phyloP scores from a whole-genome alignment of 2,113 vertebrate genomes.

The Eptesicus fuscus region DNA sequence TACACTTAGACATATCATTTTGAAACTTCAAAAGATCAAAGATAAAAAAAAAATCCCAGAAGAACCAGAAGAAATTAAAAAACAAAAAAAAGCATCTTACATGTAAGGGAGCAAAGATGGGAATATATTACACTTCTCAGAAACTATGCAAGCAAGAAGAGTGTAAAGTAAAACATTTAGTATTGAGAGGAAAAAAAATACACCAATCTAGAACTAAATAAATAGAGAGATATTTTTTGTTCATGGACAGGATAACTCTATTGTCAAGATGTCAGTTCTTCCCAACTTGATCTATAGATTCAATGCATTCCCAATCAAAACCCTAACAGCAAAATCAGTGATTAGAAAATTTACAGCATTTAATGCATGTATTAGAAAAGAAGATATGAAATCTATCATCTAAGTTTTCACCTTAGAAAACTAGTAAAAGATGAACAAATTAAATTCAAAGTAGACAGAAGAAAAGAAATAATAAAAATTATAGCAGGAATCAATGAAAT shows the following conservation, averaged over 20 bases:
- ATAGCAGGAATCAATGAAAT: neutral
- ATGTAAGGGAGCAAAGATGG: neutral
- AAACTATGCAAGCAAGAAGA: neutral
- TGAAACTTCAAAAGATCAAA: neutral
- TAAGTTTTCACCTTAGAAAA: too few species aligned
- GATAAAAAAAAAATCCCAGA: neutral
- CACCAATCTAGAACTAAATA: neutral
- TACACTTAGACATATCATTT: neutral
- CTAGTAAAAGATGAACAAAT: neutral
- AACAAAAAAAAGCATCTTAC: neutral
- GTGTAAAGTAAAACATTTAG: neutral
- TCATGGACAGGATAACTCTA: neutral
- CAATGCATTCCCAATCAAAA: neutral
- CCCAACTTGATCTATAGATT: neutral
- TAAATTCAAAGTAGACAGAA: neutral
- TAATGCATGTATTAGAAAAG: too few species aligned
- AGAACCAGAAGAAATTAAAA: neutral
- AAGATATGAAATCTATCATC: too few species aligned
- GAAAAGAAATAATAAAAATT: neutral
- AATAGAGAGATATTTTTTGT: too few species aligned
- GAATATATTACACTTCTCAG: neutral
- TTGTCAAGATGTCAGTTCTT: neutral
- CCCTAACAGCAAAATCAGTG: neutral
- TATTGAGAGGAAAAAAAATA: neutral
- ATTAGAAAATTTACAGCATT: too few species aligned